Evolutionary conservation across 2,888 invertebrate genomes (phyloP), one percentile per base, ranked within the genome.

Genomic region (Caenorhabditis auriculariae): DNA sequence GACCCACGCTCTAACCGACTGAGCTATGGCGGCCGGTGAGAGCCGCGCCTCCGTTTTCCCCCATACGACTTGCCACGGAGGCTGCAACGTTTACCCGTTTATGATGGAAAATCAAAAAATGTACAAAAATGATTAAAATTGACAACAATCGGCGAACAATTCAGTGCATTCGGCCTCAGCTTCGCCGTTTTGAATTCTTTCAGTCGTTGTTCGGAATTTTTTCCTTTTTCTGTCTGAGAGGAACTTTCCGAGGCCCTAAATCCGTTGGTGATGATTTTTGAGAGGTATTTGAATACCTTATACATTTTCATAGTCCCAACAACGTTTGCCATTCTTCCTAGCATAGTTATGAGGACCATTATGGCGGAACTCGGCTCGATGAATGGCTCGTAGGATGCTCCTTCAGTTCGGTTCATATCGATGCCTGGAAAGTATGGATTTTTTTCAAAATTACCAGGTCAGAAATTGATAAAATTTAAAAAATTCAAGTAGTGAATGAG

Each of bases 1-100:
- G 77, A 77, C 77, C 77, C 74, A 77, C 77, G 77, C 77, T 77
- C 77, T 77, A 77, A 77, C 77, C 77, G 73, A 77, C 77, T 77
- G 77, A 77, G 75, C 77, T 77, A 77, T 75, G 71, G 72, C 75
- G 72, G 75, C 72, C n/a, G n/a, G n/a, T n/a, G n/a, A n/a, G n/a
- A n/a, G n/a, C n/a, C n/a, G n/a, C n/a, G n/a, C n/a, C n/a, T n/a
- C n/a, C n/a, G n/a, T n/a, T n/a, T n/a, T n/a, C n/a, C n/a, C n/a
- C n/a, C n/a, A n/a, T n/a, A n/a, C n/a, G n/a, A n/a, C n/a, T n/a
- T n/a, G n/a, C n/a, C 17, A 26, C 29, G 19, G 43, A 9, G 24
- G 21, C 7, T 41, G 7, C 35, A 12, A 19, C 21, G 17, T 9
- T 7, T 38, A 17, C 17, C 5, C 21, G 4, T 38, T 38, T 38